Conservation (phyloP, 2,888 invertebrate genomes). For the Graphium colonna region DNA sequence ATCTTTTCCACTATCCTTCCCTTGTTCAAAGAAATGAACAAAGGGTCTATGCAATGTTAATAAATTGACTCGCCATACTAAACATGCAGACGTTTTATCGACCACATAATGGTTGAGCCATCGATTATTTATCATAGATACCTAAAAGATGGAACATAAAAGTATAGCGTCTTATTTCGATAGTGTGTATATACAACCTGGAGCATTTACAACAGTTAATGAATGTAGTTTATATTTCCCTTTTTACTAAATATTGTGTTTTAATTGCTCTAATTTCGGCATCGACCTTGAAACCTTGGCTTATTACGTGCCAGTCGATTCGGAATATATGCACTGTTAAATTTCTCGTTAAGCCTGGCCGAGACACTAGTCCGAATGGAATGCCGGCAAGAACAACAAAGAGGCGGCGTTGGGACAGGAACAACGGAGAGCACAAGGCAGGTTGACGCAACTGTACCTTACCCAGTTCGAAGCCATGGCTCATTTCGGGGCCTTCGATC, state of each 20-base stretch:
- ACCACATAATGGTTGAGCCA: slow-evolving; percentile 1
- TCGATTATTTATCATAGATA: too few species aligned
- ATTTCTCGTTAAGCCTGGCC: not conserved
- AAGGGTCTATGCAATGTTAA: too few species aligned
- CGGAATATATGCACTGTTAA: not conserved
- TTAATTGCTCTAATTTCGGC: too few species aligned
- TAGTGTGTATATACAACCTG: too few species aligned
- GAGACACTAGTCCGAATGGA: slow-evolving; percentile 2
- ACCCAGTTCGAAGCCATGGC: slow-evolving; percentile 46
- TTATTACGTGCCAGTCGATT: not conserved
- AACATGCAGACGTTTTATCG: slow-evolving; percentile 25
- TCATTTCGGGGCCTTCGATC: slow-evolving; percentile 60
- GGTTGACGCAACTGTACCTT: slow-evolving; percentile 36
- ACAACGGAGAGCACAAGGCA: too few species aligned
- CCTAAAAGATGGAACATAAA: too few species aligned
- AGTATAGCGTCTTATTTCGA: too few species aligned
- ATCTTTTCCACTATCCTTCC: slow-evolving; percentile 34
- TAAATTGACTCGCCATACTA: too few species aligned
- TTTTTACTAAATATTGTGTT: too few species aligned
- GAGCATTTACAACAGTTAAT: too few species aligned
- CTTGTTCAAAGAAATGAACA: slow-evolving; percentile 14
- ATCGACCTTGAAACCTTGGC: too few species aligned
- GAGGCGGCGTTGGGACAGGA: not conserved
- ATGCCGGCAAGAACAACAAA: not conserved
- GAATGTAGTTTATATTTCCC: too few species aligned